These are phyloP conservation scores for Phyllostomus hastatus DNA, from an alignment of 2,113 vertebrate species.

Conservation along the genomic window DNA sequence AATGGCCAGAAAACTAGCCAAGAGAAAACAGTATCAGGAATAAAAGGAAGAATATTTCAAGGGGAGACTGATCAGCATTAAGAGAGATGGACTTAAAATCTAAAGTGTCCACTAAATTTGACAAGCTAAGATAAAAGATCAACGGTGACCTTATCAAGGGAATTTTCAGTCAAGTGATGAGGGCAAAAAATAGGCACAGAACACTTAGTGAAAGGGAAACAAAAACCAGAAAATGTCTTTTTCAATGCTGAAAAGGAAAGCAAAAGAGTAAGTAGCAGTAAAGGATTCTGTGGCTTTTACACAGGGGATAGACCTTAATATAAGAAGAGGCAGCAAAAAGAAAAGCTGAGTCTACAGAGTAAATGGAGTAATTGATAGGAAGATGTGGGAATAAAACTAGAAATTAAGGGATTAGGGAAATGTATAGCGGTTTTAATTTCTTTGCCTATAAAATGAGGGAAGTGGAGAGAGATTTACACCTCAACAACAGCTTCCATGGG, in stretches of 20 bases:
- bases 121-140: background rate
- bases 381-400: background rate
- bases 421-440: background rate
- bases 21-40: background rate
- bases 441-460: background rate
- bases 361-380: background rate
- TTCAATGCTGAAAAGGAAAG: background rate
- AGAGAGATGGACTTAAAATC: background rate
- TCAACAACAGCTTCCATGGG: background rate
- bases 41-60: background rate
- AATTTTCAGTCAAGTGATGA: background rate
- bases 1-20: background rate
- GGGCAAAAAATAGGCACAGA: background rate
- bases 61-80: background rate
- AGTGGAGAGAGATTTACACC: background rate
- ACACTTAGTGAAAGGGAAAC: slow-evolving; percentile 6
- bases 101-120: background rate
- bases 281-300: background rate
- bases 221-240: slow-evolving; percentile 31
- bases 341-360: background rate
- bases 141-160: background rate
- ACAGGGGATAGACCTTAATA: background rate
- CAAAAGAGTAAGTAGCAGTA: background rate
- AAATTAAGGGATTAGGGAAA: background rate
- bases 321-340: background rate